phyloP scores from a whole-genome alignment of 1,140 invertebrate species.

The Melipona quadrifasciata region DNA sequence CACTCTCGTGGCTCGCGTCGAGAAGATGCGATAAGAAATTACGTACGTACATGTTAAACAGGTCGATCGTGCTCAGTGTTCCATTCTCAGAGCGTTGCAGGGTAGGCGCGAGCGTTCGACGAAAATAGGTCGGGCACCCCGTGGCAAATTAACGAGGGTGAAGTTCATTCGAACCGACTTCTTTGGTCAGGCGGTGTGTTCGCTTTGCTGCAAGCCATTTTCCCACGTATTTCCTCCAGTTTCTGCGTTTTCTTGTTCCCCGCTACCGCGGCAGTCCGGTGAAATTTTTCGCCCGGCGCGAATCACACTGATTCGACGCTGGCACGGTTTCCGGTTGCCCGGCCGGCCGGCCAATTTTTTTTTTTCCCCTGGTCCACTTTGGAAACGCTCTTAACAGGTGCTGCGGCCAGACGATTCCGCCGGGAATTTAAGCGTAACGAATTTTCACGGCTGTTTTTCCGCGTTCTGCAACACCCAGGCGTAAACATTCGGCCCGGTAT shows the following conservation, averaged over 20 bases:
- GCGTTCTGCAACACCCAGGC: background rate
- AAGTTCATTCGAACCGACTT: constrained; percentile 19
- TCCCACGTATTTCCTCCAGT: background rate
- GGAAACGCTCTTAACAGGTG: constrained; percentile 3
- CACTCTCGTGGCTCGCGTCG: background rate
- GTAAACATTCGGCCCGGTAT: constrained; percentile 7
- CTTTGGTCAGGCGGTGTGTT: background rate
- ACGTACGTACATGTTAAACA: background rate
- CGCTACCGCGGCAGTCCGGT: background rate
- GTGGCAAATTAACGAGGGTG: constrained; percentile 8
- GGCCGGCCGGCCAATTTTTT: background rate
- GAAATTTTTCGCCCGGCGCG: background rate
- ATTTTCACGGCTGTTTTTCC: background rate
- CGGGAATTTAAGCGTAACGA: background rate
- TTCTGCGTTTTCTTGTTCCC: background rate
- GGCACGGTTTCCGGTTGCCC: background rate
- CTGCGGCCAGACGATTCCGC: background rate
- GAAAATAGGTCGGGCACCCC: background rate
- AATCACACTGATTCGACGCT: background rate
- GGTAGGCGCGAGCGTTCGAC: background rate
- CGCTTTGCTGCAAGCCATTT: background rate
- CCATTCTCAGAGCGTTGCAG: background rate
- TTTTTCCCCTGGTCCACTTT: background rate
- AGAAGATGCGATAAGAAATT: background rate
- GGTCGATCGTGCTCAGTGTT: background rate